phyloP scores from a whole-genome alignment of 2,888 invertebrate genomes.

The Synanthedon vespiformis region DNA sequence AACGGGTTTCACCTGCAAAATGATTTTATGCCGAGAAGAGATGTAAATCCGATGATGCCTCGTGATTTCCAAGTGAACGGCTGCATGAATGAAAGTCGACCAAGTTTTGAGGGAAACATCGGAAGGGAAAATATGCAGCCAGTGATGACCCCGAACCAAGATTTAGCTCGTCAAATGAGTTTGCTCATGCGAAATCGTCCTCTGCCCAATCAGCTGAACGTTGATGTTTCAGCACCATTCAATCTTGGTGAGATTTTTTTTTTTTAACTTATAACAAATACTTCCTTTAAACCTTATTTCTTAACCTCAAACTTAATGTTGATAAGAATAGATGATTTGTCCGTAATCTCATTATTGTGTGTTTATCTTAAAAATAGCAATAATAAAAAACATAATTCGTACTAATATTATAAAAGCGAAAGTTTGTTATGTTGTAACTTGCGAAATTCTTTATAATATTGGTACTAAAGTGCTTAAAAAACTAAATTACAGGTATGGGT shows the following conservation, averaged over 20 bases:
- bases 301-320: no score
- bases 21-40: slow-evolving; percentile 43
- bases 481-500: slow-evolving; percentile 33
- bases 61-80: slow-evolving; percentile 38
- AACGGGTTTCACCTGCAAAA: slow-evolving; percentile 48
- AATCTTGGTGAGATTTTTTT: slow-evolving; percentile 51
- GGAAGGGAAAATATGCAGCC: slow-evolving; percentile 40
- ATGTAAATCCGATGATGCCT: slow-evolving; percentile 37
- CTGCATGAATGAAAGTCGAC: slow-evolving; percentile 29
- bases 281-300: no score
- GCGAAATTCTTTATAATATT: no score
- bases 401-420: no score
- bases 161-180: slow-evolving; percentile 55
- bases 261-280: no score
- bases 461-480: no score
- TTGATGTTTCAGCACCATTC: slow-evolving; percentile 54
- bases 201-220: slow-evolving; percentile 52
- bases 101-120: slow-evolving; percentile 33
- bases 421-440: no score
- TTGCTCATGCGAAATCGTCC: slow-evolving; percentile 52
- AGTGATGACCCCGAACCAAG: slow-evolving; percentile 49
- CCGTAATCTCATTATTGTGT: no score
- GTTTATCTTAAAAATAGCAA: no score
- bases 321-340: no score
- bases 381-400: no score